These are phyloP conservation scores for Sympetrum striolatum DNA, from an alignment of 2,888 invertebrate species.

Conservation along the genomic window DNA sequence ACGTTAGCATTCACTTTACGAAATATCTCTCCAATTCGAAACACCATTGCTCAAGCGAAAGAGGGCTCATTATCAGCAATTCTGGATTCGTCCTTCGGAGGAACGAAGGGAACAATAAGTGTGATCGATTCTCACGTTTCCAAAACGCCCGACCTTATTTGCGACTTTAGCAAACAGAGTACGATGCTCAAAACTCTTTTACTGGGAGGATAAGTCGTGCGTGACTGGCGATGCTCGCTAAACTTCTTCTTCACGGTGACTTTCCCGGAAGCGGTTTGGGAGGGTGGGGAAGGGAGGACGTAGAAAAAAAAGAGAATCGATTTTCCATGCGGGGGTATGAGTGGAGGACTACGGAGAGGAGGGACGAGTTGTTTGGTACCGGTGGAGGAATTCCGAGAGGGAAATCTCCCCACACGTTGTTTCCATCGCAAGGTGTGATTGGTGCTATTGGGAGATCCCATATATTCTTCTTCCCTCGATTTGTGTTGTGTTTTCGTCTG, in stretches of 20 bases:
- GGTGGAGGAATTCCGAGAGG: neutral
- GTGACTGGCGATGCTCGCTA: neutral
- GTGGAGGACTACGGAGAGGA: neutral
- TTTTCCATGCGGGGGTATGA: neutral
- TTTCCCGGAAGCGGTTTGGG: neutral
- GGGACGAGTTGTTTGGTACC: neutral
- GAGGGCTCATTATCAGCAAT: neutral
- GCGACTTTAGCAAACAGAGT: neutral
- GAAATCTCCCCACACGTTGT: neutral
- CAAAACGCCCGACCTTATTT: neutral
- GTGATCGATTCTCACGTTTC: neutral
- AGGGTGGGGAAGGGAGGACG: neutral
- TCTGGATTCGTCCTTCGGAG: neutral
- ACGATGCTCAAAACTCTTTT: neutral
- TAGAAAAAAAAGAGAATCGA: neutral
- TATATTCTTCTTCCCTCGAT: neutral
- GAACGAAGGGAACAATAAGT: neutral
- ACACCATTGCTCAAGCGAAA: too few relatives aligned
- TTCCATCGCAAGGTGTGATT: neutral
- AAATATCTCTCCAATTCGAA: too few relatives aligned
- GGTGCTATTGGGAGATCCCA: neutral
- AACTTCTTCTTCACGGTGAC: neutral
- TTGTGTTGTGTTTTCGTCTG: neutral
- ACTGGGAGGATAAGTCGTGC: neutral
- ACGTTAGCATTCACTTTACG: too few relatives aligned